Conservation (phyloP, 2,113 vertebrate genomes). For the Probosciger aterrimus region DNA sequence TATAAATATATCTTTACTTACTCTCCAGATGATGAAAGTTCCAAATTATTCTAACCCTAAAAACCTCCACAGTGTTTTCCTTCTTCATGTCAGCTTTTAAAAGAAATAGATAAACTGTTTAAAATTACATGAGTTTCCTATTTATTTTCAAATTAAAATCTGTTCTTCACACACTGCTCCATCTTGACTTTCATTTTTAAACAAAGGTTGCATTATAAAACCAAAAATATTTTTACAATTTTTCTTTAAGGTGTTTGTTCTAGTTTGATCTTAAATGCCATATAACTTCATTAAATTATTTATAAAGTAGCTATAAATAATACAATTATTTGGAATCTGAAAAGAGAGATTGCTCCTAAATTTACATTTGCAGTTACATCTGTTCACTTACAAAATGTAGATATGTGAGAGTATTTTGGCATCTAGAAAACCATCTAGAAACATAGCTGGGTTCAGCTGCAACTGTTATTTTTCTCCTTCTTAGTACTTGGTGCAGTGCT, state of each 20-base stretch:
- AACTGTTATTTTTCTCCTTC: not conserved
- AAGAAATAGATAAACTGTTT: not conserved
- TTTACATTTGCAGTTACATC: not conserved
- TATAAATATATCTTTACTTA: not conserved
- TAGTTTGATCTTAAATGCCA: not conserved
- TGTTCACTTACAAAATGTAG: not conserved
- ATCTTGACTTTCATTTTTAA: not conserved
- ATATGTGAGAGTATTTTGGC: constrained; percentile 75
- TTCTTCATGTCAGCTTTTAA: not conserved
- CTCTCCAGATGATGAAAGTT: not conserved
- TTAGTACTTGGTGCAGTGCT: not conserved
- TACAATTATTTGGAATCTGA: not conserved
- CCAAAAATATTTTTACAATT: not conserved
- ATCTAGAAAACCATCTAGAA: constrained; percentile 77
- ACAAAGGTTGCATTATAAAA: not conserved
- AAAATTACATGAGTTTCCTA: not conserved
- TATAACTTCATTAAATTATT: not conserved
- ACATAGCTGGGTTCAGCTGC: not conserved
- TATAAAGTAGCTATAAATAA: not conserved
- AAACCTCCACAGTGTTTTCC: not conserved
- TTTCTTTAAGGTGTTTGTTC: not conserved
- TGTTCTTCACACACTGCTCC: not conserved
- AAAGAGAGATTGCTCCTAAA: not conserved
- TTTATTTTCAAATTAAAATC: not conserved
- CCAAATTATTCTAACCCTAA: not conserved